These are phyloP conservation scores for Pseudomyrmex sp. DNA, from an alignment of 1,140 invertebrate species.

Conservation along the genomic window DNA sequence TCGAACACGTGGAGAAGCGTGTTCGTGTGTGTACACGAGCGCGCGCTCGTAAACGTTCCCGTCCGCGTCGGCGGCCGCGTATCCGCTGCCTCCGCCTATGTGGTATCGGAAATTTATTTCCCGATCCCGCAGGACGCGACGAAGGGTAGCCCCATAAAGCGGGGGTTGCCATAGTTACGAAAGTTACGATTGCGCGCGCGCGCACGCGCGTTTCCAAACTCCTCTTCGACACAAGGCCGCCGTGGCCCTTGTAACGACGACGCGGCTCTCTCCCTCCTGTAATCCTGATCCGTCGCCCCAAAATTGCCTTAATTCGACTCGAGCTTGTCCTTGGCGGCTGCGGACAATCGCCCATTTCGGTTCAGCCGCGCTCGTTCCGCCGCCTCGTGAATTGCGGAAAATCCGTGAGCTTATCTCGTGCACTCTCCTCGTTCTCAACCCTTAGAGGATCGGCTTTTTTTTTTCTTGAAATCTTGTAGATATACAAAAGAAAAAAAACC, in stretches of 20 bases:
- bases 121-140: conserved; percentile 23
- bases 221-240: background rate
- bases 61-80: conserved; percentile 11
- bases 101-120: conserved; percentile 66
- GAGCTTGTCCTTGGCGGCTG: conserved; percentile 12
- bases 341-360: conserved; percentile 51
- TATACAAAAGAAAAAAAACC: no score
- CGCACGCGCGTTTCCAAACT: conserved; percentile 36
- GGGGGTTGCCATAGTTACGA: conserved; percentile 62
- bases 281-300: conserved; percentile 46
- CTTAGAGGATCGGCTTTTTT: no score
- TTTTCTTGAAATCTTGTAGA: no score
- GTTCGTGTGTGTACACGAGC: conserved; percentile 9
- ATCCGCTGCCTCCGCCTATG: background rate
- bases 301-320: conserved; percentile 14
- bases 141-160: conserved; percentile 56
- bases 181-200: conserved; percentile 8
- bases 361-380: conserved; percentile 1
- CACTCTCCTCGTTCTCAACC: conserved; percentile 1
- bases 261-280: conserved; percentile 7
- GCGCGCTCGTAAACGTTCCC: conserved; percentile 61
- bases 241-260: background rate
- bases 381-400: background rate
- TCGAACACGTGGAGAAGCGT: conserved; percentile 62
- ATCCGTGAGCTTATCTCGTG: background rate